Evolutionary conservation across 2,888 invertebrate species (phyloP).

Genomic region (Rotaria socialis): DNA sequence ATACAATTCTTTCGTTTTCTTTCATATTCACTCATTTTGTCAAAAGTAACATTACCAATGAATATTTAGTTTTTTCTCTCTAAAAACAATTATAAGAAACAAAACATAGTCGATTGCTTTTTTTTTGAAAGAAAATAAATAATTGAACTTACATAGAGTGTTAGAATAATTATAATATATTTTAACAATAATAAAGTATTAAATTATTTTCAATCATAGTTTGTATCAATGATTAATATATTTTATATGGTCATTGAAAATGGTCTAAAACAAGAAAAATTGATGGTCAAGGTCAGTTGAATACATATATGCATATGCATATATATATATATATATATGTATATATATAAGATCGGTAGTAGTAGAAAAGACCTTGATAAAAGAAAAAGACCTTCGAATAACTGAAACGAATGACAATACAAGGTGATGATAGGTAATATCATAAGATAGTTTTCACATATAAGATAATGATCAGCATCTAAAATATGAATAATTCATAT

Average conservation of each 20-base stretch:
- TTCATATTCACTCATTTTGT: background rate
- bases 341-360: background rate
- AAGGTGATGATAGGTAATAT: background rate
- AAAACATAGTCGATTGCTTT: no score
- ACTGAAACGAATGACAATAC: background rate
- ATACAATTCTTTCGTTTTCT: background rate
- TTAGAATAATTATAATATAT: background rate
- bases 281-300: background rate
- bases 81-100: background rate
- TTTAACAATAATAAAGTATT: background rate
- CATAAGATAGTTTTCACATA: background rate
- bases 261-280: no score
- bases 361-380: background rate
- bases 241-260: background rate
- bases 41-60: background rate
- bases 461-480: background rate
- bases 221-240: background rate
- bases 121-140: background rate
- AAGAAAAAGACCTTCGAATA: constrained; percentile 7
- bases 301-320: background rate
- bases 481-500: background rate
- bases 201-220: background rate
- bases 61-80: background rate
- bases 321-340: no score
- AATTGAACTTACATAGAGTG: background rate